Percentiles rank a stretch among this genome's conserved stretches.
phyloP scores from a whole-genome alignment of 2,113 vertebrate species.

The Muntiacus reevesi region DNA sequence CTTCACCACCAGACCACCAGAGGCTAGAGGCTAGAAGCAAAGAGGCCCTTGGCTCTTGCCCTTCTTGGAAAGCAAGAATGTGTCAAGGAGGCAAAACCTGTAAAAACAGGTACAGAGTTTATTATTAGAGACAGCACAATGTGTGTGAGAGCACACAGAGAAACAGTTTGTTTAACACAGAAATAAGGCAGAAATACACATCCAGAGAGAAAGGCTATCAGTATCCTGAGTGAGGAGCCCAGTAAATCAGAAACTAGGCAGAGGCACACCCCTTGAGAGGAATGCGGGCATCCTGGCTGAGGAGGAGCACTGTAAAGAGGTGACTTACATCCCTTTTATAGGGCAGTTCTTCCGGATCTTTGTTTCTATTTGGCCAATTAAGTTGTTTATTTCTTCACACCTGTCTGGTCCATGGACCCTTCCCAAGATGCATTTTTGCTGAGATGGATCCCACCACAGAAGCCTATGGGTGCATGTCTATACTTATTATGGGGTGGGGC shows the following conservation, averaged over 20 bases:
- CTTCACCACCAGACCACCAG: neutral
- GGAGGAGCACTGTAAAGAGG: neutral
- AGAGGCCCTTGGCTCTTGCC: neutral
- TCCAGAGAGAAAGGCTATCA: neutral
- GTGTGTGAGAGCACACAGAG: neutral
- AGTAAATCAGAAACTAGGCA: neutral
- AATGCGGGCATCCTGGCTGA: neutral
- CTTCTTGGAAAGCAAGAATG: neutral
- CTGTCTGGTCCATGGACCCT: neutral
- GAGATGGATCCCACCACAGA: neutral
- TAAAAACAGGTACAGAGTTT: neutral
- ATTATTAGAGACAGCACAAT: neutral
- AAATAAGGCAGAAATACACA: neutral
- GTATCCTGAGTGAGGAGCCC: neutral
- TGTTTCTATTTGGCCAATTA: neutral
- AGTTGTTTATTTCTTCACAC: neutral
- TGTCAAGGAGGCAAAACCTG: neutral
- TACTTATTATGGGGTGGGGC: neutral
- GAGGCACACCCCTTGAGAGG: neutral
- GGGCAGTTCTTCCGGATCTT: neutral
- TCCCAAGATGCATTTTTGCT: neutral
- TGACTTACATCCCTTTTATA: neutral
- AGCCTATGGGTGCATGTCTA: neutral
- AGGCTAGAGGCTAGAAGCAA: neutral
- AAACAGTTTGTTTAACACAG: neutral